These are phyloP conservation scores for Perdita meconis DNA, from an alignment of 2,888 invertebrate species.

Conservation along the genomic window DNA sequence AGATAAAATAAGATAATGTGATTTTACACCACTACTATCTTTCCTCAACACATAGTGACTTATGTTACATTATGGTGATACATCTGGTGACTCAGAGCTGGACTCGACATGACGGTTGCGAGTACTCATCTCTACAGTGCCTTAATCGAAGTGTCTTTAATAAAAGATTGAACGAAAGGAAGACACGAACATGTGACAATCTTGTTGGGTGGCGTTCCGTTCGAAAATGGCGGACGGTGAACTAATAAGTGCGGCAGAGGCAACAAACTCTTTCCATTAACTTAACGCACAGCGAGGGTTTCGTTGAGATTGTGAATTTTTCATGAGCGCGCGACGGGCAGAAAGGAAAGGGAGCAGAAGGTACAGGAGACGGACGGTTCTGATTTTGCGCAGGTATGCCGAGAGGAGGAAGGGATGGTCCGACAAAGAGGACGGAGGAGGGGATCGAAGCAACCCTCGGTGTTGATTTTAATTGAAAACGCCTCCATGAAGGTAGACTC, in stretches of 20 bases:
- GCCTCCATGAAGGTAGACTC: constrained; percentile 75
- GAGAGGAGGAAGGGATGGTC: constrained; percentile 39
- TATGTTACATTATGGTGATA: too few species aligned
- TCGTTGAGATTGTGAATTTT: constrained; percentile 68
- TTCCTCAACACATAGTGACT: too few species aligned
- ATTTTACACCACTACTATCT: too few species aligned
- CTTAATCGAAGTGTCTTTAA: too few species aligned
- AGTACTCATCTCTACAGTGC: too few species aligned
- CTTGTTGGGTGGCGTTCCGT: constrained; percentile 61
- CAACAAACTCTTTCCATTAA: constrained; percentile 64
- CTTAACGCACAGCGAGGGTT: constrained; percentile 68
- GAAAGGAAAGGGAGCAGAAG: constrained; percentile 5
- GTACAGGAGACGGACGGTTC: constrained; percentile 10
- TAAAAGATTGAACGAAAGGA: too few species aligned
- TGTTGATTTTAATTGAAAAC: constrained; percentile 82
- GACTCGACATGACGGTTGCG: too few species aligned
- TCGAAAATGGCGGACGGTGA: constrained; percentile 29
- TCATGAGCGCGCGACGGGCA: constrained; percentile 32
- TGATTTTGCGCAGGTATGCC: constrained; percentile 49
- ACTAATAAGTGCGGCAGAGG: constrained; percentile 39
- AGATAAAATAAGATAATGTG: too few species aligned
- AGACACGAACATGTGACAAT: constrained; percentile 72
- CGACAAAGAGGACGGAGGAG: constrained; percentile 22
- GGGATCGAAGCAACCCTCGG: constrained; percentile 66
- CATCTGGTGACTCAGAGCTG: too few species aligned